Evolutionary conservation across 2,797 vertebrate species (phyloP).

Genomic region (Poeciliopsis infans): DNA sequence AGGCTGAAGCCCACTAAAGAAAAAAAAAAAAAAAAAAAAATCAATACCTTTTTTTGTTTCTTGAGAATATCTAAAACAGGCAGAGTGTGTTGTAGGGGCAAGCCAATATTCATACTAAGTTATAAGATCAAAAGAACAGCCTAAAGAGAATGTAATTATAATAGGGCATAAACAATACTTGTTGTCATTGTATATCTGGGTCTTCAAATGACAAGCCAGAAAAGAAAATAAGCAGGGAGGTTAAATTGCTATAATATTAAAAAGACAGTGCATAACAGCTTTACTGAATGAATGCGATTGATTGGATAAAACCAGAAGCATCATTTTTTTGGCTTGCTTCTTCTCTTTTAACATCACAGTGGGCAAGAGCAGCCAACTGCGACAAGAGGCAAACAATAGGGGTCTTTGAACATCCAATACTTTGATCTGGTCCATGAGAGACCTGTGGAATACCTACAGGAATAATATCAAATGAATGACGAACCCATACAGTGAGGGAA

Average conservation of each 20-base stretch:
- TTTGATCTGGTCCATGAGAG: neutral
- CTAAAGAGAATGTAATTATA: conserved; percentile 15
- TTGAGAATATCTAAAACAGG: conserved; percentile 36
- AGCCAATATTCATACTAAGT: conserved; percentile 27
- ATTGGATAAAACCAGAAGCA: conserved; percentile 1
- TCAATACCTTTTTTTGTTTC: conserved; percentile 40
- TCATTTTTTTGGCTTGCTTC: neutral
- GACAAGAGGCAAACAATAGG: conserved; percentile 3
- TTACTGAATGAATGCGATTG: neutral
- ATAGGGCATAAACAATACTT: conserved; percentile 16
- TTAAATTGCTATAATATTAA: neutral
- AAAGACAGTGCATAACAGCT: neutral
- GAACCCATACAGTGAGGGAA: neutral
- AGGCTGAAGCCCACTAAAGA: conserved; percentile 32
- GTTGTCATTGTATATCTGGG: conserved; percentile 13
- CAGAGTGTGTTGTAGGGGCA: conserved; percentile 10
- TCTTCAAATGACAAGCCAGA: neutral
- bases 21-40: conserved; percentile 43
- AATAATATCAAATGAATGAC: neutral
- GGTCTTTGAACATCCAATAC: conserved; percentile 9
- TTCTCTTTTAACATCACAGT: conserved; percentile 3
- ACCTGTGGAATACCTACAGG: conserved; percentile 5
- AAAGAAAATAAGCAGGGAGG: neutral
- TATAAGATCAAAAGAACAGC: conserved; percentile 27
- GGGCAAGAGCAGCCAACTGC: conserved; percentile 1